Conservation (phyloP, 2,797 vertebrate genomes). For the Takifugu rubripes region DNA sequence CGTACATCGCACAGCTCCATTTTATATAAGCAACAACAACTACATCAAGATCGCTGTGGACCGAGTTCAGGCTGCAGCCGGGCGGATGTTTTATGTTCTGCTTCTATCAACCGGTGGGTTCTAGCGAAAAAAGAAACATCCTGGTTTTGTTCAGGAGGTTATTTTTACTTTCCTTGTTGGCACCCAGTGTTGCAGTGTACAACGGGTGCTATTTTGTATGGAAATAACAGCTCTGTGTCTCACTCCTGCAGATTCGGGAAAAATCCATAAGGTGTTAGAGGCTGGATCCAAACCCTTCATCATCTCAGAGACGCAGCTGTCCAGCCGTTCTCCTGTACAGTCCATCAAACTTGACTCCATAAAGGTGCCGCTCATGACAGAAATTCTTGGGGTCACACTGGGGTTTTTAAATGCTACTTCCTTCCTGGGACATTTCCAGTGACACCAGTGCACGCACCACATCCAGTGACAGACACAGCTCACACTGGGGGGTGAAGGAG, state of each 20-base stretch:
- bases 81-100: conserved; percentile 57
- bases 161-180: not conserved
- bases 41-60: conserved; percentile 77
- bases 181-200: conserved; percentile 5
- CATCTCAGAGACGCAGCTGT: conserved; percentile 72
- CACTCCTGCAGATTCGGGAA: conserved; percentile 62
- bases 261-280: conserved; percentile 77
- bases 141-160: not conserved
- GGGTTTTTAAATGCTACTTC: too few species aligned
- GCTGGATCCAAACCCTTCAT: conserved; percentile 67
- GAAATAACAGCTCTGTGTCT: conserved; percentile 3
- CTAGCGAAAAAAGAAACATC: not conserved
- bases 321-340: conserved; percentile 51
- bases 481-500: not conserved
- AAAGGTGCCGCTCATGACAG: conserved; percentile 54
- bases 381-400: too few species aligned
- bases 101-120: conserved; percentile 75
- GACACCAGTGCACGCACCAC: too few species aligned
- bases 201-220: conserved; percentile 7
- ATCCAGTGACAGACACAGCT: too few species aligned
- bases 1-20: conserved; percentile 53
- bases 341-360: conserved; percentile 73
- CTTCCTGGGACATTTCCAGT: too few species aligned
- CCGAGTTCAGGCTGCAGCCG: conserved; percentile 57
- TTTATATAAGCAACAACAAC: conserved; percentile 70